These are phyloP conservation scores for Balaeniceps rex DNA, from an alignment of 2,113 vertebrate species.

Conservation along the genomic window DNA sequence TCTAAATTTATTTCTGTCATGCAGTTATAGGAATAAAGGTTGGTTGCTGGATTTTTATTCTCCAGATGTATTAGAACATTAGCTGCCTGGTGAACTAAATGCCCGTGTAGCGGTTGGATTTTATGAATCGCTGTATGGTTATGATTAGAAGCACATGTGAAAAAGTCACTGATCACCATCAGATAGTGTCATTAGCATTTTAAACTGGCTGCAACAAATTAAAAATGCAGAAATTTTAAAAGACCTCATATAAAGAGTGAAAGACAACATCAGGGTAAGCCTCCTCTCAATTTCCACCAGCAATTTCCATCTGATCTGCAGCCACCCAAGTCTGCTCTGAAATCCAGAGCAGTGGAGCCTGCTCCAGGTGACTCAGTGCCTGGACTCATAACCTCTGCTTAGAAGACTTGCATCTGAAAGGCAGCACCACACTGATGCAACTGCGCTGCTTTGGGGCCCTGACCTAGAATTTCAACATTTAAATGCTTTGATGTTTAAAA, in stretches of 20 bases:
- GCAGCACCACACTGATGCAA: neutral
- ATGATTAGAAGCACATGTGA: neutral
- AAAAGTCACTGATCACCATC: neutral
- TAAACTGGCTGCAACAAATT: neutral
- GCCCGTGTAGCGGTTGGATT: neutral
- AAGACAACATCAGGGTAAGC: neutral
- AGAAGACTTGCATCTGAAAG: neutral
- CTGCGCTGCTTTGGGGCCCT: neutral
- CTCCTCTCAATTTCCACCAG: neutral
- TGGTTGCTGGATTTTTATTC: slow-evolving; percentile 8
- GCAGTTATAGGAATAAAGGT: neutral
- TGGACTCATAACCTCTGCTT: neutral
- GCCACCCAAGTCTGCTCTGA: neutral
- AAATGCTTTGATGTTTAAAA: neutral
- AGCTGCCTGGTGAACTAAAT: neutral
- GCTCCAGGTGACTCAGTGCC: neutral
- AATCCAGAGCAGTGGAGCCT: neutral
- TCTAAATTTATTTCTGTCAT: neutral
- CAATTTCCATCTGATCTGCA: neutral
- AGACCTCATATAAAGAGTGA: neutral
- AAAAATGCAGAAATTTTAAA: neutral
- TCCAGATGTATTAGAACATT: neutral
- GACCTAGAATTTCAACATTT: neutral
- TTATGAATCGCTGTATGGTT: neutral
- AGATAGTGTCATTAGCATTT: slow-evolving; percentile 2